These are phyloP conservation scores for Pseudomyrmex pallidus DNA, from an alignment of 1,140 invertebrate species.

Conservation along the genomic window DNA sequence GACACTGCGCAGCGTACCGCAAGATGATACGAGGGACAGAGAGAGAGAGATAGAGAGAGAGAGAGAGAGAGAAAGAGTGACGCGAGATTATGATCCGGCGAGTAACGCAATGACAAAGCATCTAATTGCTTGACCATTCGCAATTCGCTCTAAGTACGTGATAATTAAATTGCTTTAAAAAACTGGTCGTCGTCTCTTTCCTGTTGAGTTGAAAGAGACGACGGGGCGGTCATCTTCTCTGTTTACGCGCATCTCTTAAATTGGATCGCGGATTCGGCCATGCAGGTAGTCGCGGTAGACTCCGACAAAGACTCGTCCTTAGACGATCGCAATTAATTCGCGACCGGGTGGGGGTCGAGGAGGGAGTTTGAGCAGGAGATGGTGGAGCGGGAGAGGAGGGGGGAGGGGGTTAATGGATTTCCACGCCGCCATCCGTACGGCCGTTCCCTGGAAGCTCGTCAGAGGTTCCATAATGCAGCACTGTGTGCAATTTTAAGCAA, in stretches of 20 bases:
- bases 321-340: conserved; percentile 84
- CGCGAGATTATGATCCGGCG: neutral
- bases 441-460: conserved; percentile 81
- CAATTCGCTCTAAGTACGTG: neutral
- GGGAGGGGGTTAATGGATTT: conserved; percentile 81
- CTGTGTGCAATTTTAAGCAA: conserved; percentile 85
- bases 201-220: conserved; percentile 2
- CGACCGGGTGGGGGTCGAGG: conserved; percentile 74
- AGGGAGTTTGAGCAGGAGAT: conserved; percentile 28
- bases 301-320: conserved; percentile 80
- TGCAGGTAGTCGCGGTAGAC: conserved; percentile 71
- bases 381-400: conserved; percentile 34
- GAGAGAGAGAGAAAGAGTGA: neutral
- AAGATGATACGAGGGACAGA: neutral
- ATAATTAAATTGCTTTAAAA: conserved; percentile 35
- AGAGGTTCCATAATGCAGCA: conserved; percentile 84
- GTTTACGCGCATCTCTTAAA: conserved; percentile 62
- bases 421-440: conserved; percentile 81
- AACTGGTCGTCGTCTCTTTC: conserved; percentile 7
- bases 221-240: conserved; percentile 30
- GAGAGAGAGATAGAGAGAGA: neutral
- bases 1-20: conserved; percentile 8
- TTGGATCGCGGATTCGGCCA: conserved; percentile 71
- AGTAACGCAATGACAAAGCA: conserved; percentile 28
- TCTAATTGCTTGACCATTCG: conserved; percentile 29